These are phyloP conservation scores for Drosophila ezoana DNA, from an alignment of 2,888 invertebrate genomes.

Conservation along the genomic window DNA sequence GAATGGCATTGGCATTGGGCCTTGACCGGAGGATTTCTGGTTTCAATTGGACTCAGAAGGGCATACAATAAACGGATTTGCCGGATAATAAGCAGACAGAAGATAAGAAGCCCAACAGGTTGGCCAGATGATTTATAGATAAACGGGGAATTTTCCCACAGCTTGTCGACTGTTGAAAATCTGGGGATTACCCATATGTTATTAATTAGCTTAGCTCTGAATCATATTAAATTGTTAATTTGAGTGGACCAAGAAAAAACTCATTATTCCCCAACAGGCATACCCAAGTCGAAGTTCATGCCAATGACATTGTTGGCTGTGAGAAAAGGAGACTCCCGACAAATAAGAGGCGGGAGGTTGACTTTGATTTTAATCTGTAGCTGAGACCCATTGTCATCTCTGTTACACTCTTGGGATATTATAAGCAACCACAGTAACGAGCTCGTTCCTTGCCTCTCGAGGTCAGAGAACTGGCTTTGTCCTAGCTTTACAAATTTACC, in stretches of 20 bases:
- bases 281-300: neutral
- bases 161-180: neutral
- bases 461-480: slow-evolving; percentile 33
- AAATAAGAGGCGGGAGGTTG: neutral
- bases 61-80: slow-evolving; percentile 27
- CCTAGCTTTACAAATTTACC: slow-evolving; percentile 21
- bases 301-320: slow-evolving; percentile 1
- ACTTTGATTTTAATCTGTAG: slow-evolving; percentile 4
- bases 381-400: slow-evolving; percentile 40
- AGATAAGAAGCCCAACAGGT: slow-evolving; percentile 30
- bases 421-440: slow-evolving; percentile 4
- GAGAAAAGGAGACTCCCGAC: neutral
- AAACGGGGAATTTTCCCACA: too few relatives aligned
- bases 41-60: slow-evolving; percentile 18
- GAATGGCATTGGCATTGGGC: slow-evolving; percentile 11
- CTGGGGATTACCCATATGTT: neutral
- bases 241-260: neutral
- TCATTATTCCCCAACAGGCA: neutral
- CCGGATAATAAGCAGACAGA: slow-evolving; percentile 12
- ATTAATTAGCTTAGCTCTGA: slow-evolving; percentile 9
- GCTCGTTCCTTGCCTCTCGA: slow-evolving; percentile 23
- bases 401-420: slow-evolving; percentile 32
- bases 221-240: slow-evolving; percentile 3
- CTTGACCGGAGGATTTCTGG: slow-evolving; percentile 1
- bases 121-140: neutral